Conservation (phyloP, 2,888 invertebrate species). For the Clistopyga incitator region DNA sequence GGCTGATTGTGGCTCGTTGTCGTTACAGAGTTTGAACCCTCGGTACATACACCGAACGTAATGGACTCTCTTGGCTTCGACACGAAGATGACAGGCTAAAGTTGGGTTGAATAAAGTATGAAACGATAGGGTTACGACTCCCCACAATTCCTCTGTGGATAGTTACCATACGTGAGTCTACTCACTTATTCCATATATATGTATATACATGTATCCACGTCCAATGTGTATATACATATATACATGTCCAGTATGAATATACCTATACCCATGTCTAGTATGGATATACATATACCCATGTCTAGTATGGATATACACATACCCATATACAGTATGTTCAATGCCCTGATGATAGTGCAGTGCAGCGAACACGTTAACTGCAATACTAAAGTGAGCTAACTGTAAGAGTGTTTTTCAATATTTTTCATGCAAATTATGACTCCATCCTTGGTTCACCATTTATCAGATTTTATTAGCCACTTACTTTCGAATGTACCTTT, state of each 20-base stretch:
- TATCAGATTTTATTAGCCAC: neutral
- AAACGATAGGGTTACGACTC: constrained; percentile 34
- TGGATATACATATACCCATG: neutral
- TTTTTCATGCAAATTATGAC: constrained; percentile 24
- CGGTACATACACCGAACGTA: constrained; percentile 7
- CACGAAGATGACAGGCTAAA: constrained; percentile 49
- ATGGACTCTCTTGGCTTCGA: constrained; percentile 36
- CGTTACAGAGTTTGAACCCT: constrained; percentile 28
- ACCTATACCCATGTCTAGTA: neutral
- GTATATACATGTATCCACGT: neutral
- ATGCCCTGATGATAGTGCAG: constrained; percentile 31
- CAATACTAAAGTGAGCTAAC: constrained; percentile 33
- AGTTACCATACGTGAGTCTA: constrained; percentile 11
- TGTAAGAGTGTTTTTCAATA: constrained; percentile 29
- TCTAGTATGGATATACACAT: neutral
- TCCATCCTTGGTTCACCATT: neutral
- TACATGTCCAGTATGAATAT: neutral
- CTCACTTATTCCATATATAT: neutral
- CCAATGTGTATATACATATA: neutral
- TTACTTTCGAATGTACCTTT: neutral
- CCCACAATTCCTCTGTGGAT: constrained; percentile 16
- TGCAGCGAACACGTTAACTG: constrained; percentile 35
- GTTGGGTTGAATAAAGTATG: constrained; percentile 54
- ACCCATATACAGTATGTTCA: neutral
- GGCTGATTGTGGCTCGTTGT: constrained; percentile 41